Evolutionary conservation across 2,113 vertebrate species (phyloP).

Genomic region (Hippolais icterina): DNA sequence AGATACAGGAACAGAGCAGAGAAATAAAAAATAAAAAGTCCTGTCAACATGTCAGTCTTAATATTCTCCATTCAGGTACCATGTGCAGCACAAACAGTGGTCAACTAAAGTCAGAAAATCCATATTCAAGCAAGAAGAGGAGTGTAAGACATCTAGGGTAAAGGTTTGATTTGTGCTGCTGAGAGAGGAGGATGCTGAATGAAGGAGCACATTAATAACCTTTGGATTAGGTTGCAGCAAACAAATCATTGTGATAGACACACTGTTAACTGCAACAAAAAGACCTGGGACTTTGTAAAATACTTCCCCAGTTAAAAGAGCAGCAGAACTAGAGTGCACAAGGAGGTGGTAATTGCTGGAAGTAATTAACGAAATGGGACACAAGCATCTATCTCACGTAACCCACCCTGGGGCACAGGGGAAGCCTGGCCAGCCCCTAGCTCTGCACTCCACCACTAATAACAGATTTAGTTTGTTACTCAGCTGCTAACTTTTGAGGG

Average conservation of each 20-base stretch:
- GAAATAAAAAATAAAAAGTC: not conserved
- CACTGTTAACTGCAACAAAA: not conserved
- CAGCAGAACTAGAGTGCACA: not conserved
- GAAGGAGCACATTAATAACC: not conserved
- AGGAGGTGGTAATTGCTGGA: not conserved
- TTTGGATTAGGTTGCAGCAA: not conserved
- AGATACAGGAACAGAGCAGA: not conserved
- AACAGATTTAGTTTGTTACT: not conserved
- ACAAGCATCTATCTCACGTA: not conserved
- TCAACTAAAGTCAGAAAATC: not conserved
- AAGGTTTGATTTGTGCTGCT: not conserved
- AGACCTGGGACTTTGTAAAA: not conserved
- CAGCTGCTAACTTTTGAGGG: not conserved
- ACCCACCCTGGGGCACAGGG: rapidly evolving
- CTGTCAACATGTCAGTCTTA: not conserved
- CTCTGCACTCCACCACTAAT: not conserved
- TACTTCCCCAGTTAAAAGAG: not conserved
- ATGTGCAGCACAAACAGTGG: not conserved
- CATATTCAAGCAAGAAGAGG: not conserved
- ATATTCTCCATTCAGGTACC: not conserved
- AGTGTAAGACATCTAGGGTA: not conserved
- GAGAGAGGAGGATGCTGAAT: not conserved
- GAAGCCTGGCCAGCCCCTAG: not conserved
- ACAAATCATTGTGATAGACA: not conserved
- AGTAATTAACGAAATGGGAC: not conserved